Conservation (phyloP, 1,140 invertebrate species). For the Plectrocnemia conspersa region DNA sequence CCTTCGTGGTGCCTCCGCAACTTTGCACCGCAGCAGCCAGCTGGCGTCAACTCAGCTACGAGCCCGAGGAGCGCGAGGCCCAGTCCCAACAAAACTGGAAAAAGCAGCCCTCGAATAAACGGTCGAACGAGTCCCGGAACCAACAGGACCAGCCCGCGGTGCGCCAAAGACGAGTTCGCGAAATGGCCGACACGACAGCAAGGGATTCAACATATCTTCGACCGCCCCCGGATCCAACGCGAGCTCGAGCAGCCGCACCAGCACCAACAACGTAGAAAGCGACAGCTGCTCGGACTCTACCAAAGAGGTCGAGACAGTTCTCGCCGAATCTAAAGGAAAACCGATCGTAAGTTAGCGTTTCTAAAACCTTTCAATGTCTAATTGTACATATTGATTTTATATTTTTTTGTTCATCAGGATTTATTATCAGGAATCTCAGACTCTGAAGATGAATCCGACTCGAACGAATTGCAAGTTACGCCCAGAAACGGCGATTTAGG, state of each 20-base stretch:
- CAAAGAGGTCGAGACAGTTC: conserved; percentile 46
- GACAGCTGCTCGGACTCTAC: conserved; percentile 46
- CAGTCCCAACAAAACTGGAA: not conserved
- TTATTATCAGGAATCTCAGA: conserved; percentile 26
- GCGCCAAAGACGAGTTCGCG: not conserved
- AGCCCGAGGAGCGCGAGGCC: conserved; percentile 19
- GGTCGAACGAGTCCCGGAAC: conserved; percentile 14
- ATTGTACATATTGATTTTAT: not conserved
- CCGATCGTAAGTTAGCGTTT: conserved; percentile 38
- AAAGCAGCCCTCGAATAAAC: conserved; percentile 14
- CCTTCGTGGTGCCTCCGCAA: conserved; percentile 46
- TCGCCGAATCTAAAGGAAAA: conserved; percentile 48
- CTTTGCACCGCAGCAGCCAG: conserved; percentile 42
- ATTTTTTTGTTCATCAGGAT: conserved; percentile 16
- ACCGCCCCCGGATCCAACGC: conserved; percentile 24
- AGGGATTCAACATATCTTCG: conserved; percentile 15
- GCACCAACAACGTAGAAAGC: conserved; percentile 36
- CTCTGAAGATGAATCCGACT: conserved; percentile 17
- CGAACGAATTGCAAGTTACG: not conserved
- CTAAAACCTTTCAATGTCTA: too few relatives aligned
- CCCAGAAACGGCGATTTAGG: conserved; percentile 4
- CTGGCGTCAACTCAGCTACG: not conserved
- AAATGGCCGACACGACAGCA: not conserved
- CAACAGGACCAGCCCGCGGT: conserved; percentile 17
- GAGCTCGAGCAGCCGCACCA: conserved; percentile 15